Conservation (phyloP, 2,888 invertebrate species). For the Cordilura impudica region DNA sequence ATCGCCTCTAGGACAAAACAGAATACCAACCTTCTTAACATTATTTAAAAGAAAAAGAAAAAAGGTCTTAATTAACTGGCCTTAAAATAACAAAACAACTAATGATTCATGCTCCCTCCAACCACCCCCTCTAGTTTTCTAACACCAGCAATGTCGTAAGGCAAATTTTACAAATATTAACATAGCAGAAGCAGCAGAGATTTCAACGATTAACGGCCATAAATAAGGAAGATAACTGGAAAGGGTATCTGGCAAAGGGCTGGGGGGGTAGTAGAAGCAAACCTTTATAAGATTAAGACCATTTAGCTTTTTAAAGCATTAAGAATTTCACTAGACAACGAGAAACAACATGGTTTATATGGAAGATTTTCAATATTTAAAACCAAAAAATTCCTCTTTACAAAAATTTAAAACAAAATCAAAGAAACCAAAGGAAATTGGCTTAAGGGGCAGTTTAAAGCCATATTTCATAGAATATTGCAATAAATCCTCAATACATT, state of each 20-base stretch:
- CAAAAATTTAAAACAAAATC: slow-evolving; percentile 44
- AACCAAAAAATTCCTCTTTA: slow-evolving; percentile 42
- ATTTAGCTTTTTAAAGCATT: slow-evolving; percentile 30
- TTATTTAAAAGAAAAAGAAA: slow-evolving; percentile 2
- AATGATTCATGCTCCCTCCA: slow-evolving; percentile 56
- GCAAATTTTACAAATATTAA: slow-evolving; percentile 57
- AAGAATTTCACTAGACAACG: slow-evolving; percentile 60
- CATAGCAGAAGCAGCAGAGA: slow-evolving; percentile 22
- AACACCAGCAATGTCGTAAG: slow-evolving; percentile 30
- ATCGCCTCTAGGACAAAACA: slow-evolving; percentile 9
- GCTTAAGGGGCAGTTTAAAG: slow-evolving; percentile 35
- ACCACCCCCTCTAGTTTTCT: background rate
- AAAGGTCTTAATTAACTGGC: slow-evolving; percentile 46
- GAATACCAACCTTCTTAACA: background rate
- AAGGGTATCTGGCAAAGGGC: background rate
- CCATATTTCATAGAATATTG: slow-evolving; percentile 71
- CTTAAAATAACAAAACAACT: slow-evolving; percentile 3
- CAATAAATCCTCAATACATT: slow-evolving; percentile 71
- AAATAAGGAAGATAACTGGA: background rate
- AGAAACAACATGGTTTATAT: slow-evolving; percentile 53
- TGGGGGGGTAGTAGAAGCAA: slow-evolving; percentile 63
- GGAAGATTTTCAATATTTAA: slow-evolving; percentile 56
- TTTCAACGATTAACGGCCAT: background rate
- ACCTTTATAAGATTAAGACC: slow-evolving; percentile 45
- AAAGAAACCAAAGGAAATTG: background rate